These are phyloP conservation scores for Macrostomum cliftonense DNA, from an alignment of 2,888 invertebrate genomes.

Conservation along the genomic window DNA sequence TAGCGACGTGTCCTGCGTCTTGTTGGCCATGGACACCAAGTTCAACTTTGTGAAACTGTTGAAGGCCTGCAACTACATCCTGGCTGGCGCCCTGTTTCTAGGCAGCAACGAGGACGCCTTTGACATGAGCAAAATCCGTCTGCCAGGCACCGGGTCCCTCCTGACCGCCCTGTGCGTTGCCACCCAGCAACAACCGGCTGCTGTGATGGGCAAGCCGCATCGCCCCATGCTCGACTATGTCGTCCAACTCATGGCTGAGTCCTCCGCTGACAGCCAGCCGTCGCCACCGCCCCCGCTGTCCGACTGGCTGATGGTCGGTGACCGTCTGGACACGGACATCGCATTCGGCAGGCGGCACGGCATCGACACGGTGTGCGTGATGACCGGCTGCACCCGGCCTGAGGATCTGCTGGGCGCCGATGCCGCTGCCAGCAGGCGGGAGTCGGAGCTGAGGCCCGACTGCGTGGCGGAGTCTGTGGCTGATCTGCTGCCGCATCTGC, in stretches of 20 bases:
- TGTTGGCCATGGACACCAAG: neutral
- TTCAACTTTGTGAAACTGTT: neutral
- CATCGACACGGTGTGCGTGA: constrained; percentile 65
- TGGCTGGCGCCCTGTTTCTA: neutral
- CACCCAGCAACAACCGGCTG: constrained; percentile 52
- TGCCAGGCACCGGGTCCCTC: constrained; percentile 57
- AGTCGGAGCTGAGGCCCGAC: neutral
- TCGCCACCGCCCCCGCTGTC: constrained; percentile 57
- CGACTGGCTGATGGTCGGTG: constrained; percentile 74
- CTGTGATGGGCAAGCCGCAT: constrained; percentile 74
- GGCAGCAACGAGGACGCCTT: neutral
- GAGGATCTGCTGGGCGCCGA: neutral
- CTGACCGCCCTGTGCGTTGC: constrained; percentile 66
- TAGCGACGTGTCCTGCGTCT: neutral
- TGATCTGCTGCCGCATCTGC: no score
- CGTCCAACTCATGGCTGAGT: constrained; percentile 45
- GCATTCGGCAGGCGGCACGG: constrained; percentile 68
- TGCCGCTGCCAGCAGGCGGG: neutral
- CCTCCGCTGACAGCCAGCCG: constrained; percentile 49
- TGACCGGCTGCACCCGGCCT: constrained; percentile 56
- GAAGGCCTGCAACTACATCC: neutral
- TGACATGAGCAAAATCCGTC: no score
- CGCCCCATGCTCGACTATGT: constrained; percentile 52
- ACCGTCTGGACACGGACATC: constrained; percentile 79
- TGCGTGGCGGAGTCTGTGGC: no score